Conservation (phyloP, 2,797 vertebrate genomes). For the Amblyopsis hoosieri region DNA sequence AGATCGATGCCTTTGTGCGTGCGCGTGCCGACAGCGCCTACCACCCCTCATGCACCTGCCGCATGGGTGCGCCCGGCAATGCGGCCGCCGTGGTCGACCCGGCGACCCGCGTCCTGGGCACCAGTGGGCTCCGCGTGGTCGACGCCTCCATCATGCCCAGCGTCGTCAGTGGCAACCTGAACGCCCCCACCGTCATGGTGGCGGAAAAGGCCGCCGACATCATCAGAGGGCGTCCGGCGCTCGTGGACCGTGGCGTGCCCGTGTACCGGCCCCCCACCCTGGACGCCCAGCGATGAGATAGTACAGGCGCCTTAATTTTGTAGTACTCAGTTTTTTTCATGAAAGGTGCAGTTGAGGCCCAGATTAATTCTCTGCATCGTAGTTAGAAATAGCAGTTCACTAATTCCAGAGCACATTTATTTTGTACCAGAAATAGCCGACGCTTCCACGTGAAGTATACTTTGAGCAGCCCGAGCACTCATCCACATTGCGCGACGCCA, state of each 20-base stretch:
- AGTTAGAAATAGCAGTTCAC: too few relatives aligned
- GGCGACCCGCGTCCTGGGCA: conserved; percentile 84
- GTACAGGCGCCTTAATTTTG: neutral
- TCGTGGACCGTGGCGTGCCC: conserved; percentile 78
- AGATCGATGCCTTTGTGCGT: conserved; percentile 93
- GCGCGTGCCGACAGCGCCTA: conserved; percentile 92
- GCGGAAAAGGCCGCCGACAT: conserved; percentile 94
- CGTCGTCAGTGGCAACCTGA: conserved; percentile 93
- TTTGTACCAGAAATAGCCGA: too few relatives aligned
- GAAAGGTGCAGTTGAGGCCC: too few relatives aligned
- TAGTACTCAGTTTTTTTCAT: too few relatives aligned
- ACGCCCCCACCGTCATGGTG: conserved; percentile 95
- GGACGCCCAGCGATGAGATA: conserved; percentile 79
- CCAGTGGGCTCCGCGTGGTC: conserved; percentile 87
- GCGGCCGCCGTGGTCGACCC: conserved; percentile 86
- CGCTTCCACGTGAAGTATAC: too few relatives aligned
- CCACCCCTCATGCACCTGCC: conserved; percentile 95
- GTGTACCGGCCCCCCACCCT: conserved; percentile 85
- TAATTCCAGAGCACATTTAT: too few relatives aligned
- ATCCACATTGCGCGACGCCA: too few relatives aligned
- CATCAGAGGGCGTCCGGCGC: conserved; percentile 82
- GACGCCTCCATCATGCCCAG: conserved; percentile 99
- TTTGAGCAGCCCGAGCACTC: too few relatives aligned
- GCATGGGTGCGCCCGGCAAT: conserved; percentile 89
- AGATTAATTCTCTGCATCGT: too few relatives aligned